A percentile compares a stretch with the other conserved stretches of the same genome.
These are phyloP conservation scores for Vimba vimba DNA, from an alignment of 2,113 vertebrate species.

Conservation along the genomic window DNA sequence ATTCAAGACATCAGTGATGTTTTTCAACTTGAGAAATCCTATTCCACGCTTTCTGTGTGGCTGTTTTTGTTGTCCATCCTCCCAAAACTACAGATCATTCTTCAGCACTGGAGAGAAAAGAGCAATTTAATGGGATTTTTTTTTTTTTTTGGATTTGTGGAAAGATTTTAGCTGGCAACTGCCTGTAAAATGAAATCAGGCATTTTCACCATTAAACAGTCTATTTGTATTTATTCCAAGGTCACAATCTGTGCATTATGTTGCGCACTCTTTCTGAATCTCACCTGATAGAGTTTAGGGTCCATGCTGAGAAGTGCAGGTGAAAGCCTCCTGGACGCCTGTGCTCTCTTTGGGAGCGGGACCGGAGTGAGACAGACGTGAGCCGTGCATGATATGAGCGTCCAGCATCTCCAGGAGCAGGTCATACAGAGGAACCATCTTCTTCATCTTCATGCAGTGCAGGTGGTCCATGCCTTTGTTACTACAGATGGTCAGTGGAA, in stretches of 20 bases:
- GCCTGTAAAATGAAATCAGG: background rate
- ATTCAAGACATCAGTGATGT: background rate
- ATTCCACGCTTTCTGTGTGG: background rate
- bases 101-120: background rate
- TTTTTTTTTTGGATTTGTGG: background rate
- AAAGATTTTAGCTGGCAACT: background rate
- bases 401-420: slow-evolving; percentile 97
- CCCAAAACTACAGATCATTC: background rate
- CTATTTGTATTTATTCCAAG: background rate
- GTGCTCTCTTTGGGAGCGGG: slow-evolving; percentile 49
- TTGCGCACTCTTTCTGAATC: background rate
- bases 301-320: slow-evolving; percentile 21
- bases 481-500: slow-evolving; percentile 68
- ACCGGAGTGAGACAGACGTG: slow-evolving; percentile 66
- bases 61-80: background rate
- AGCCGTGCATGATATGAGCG: slow-evolving; percentile 86
- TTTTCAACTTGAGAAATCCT: background rate
- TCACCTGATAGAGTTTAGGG: slow-evolving; percentile 30
- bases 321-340: background rate
- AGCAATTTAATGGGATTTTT: background rate
- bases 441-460: slow-evolving; percentile 97
- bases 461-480: slow-evolving; percentile 99
- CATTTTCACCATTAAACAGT: background rate
- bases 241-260: background rate
- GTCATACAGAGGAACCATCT: slow-evolving; percentile 94